These are phyloP conservation scores for Buceros bicornis DNA, from an alignment of 2,797 vertebrate genomes.

Conservation along the genomic window DNA sequence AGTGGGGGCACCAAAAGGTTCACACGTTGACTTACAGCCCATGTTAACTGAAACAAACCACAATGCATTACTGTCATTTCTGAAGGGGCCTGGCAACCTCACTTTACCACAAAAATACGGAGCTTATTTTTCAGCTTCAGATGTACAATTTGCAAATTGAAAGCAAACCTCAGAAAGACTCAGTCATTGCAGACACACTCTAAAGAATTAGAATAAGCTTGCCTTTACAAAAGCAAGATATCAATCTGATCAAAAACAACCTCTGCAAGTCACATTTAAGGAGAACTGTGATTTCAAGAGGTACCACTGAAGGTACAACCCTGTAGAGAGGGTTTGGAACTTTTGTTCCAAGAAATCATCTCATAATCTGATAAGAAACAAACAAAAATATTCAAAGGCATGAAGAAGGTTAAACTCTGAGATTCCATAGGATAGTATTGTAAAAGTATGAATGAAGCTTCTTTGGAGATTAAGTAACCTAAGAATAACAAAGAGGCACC, in stretches of 20 bases:
- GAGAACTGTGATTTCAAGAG: background rate
- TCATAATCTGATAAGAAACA: background rate
- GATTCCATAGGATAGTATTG: background rate
- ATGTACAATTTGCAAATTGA: constrained; percentile 22
- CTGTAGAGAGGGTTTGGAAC: background rate
- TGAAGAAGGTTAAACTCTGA: background rate
- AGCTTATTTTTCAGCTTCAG: constrained; percentile 48
- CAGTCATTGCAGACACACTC: background rate
- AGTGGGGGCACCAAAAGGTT: background rate
- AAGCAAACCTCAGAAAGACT: constrained; percentile 29
- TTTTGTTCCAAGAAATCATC: background rate
- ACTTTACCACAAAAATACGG: constrained; percentile 28
- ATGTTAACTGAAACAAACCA: constrained; percentile 48
- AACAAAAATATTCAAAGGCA: background rate
- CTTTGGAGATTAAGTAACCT: background rate
- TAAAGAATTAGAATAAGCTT: background rate
- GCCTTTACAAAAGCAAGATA: background rate
- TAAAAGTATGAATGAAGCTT: background rate
- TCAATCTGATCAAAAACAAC: background rate
- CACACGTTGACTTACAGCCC: rapidly evolving
- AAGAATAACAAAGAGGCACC: background rate
- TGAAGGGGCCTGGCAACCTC: background rate
- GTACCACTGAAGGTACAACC: background rate
- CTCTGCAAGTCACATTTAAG: background rate
- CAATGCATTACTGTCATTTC: background rate